Base-by-base conservation (phyloP, 2,888 invertebrate species). In the Diarsia mendica region DNA sequence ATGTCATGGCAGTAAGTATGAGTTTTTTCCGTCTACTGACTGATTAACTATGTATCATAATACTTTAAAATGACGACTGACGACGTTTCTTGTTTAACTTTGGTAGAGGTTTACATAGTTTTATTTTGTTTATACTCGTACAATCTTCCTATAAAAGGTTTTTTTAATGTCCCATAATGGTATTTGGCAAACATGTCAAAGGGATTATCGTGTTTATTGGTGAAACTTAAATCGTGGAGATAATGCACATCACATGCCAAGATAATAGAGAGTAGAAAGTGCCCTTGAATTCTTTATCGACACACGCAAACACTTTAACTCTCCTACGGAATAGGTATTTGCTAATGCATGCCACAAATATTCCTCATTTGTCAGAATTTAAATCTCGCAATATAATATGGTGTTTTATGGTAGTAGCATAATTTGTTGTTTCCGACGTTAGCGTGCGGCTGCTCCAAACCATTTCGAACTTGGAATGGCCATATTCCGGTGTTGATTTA, bases 341-440 rank as follows among this genome's bases (percentile, higher is more conserved):
- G 44, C 58, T 61, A 74, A 70, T 61, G 72, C 63, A 80, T 75
- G 77, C 67, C 33, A 64, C 64, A 79, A 75, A 72, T 80, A 64
- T 66, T 67, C 67, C 72, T 74, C 80, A 68, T 78, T 78, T 79
- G 73, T 85, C 75, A 77, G 65, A 83, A 78, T 81, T 79, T 67
- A 75, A 82, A 85, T 80, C 72, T 80, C 67, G 65, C 72, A 55
- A 72, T 80, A 79, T 79, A 63, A 77, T 76, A 66, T 60, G 60
- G 66, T 75, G 80, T 63, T 85, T 82, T 87, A 87, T 79, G 66
- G 83, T 82, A 83, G 81, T 74, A 82, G 84, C 72, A 67, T 92
- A 90, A 93, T 90, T 85, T 79, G 73, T 86, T 63, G 89, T 92
- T 94, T 94, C 94, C 94, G 93, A 90, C 77, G 83, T 76, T 93